Evolutionary conservation across 2,888 invertebrate genomes (phyloP).

Genomic region (Heliconius erato): DNA sequence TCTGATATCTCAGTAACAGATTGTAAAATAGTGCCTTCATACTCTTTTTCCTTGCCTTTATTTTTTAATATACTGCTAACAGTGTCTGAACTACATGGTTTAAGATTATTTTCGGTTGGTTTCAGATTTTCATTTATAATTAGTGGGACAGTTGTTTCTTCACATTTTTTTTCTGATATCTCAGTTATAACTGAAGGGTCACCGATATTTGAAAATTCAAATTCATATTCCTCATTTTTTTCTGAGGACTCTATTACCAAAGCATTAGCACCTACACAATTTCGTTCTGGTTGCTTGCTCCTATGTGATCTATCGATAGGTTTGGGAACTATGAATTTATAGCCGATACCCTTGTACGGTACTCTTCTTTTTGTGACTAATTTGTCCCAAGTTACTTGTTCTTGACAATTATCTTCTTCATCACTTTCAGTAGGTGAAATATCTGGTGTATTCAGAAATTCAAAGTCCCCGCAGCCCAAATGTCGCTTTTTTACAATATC

Average conservation of each 20-base stretch:
- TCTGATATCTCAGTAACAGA: not conserved
- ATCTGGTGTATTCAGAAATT: slow-evolving; percentile 24
- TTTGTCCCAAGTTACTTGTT: slow-evolving; percentile 1
- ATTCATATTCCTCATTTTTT: slow-evolving; percentile 13
- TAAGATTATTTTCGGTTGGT: not conserved
- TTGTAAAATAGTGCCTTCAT: not conserved
- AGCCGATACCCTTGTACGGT: slow-evolving; percentile 1
- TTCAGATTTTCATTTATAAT: not conserved
- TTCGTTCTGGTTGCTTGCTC: not conserved
- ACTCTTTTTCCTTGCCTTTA: not conserved
- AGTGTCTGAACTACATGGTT: not conserved
- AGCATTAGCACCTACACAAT: not conserved
- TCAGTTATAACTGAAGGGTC: not conserved
- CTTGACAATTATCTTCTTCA: slow-evolving; percentile 8
- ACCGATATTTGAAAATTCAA: slow-evolving; percentile 20
- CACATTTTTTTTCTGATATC: not conserved
- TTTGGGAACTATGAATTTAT: slow-evolving; percentile 20
- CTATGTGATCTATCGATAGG: not conserved
- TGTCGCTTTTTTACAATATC: slow-evolving; percentile 1
- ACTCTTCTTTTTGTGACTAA: not conserved
- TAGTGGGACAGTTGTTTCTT: not conserved
- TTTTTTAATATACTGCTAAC: not conserved
- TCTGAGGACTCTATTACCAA: not conserved
- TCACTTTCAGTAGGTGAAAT: slow-evolving; percentile 20
- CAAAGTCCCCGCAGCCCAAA: not conserved